Evolutionary conservation across 2,113 vertebrate genomes (phyloP).

Genomic region (Dermatemys mawii): DNA sequence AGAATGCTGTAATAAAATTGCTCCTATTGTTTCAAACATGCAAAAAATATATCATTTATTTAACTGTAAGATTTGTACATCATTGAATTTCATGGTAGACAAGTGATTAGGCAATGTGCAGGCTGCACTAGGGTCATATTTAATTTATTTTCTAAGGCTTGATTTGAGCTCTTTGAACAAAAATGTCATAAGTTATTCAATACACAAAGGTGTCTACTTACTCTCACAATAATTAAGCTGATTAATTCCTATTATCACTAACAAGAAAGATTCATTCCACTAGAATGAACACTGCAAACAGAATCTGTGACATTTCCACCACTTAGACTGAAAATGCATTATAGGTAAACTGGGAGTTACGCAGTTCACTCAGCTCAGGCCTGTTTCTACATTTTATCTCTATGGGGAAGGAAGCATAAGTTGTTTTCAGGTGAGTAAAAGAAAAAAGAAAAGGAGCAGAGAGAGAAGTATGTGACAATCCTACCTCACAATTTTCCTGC

Average conservation of each 20-base stretch:
- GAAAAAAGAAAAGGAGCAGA: slow-evolving; percentile 35
- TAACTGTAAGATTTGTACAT: slow-evolving; percentile 57
- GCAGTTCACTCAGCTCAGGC: slow-evolving; percentile 31
- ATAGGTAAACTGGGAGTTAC: slow-evolving; percentile 23
- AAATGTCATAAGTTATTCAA: slow-evolving; percentile 67
- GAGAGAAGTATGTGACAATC: not conserved
- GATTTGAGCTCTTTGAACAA: slow-evolving; percentile 56
- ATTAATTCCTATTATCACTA: slow-evolving; percentile 76
- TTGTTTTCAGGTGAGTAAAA: slow-evolving; percentile 30
- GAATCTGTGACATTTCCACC: slow-evolving; percentile 66
- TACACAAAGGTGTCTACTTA: slow-evolving; percentile 73
- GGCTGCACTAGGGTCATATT: slow-evolving; percentile 61
- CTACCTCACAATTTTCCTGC: not conserved
- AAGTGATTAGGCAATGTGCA: slow-evolving; percentile 66
- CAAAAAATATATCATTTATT: slow-evolving; percentile 64
- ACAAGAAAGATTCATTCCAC: slow-evolving; percentile 70
- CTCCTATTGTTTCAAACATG: slow-evolving; percentile 66
- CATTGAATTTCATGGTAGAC: slow-evolving; percentile 54
- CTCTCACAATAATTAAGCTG: slow-evolving; percentile 71
- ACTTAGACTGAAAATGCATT: slow-evolving; percentile 44
- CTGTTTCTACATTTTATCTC: slow-evolving; percentile 34
- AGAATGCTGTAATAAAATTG: not conserved
- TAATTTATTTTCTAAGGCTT: slow-evolving; percentile 71
- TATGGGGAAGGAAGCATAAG: slow-evolving; percentile 8
- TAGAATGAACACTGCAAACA: slow-evolving; percentile 25